These are phyloP conservation scores for Ispidina lecontei DNA, from an alignment of 2,797 vertebrate genomes.

Conservation along the genomic window DNA sequence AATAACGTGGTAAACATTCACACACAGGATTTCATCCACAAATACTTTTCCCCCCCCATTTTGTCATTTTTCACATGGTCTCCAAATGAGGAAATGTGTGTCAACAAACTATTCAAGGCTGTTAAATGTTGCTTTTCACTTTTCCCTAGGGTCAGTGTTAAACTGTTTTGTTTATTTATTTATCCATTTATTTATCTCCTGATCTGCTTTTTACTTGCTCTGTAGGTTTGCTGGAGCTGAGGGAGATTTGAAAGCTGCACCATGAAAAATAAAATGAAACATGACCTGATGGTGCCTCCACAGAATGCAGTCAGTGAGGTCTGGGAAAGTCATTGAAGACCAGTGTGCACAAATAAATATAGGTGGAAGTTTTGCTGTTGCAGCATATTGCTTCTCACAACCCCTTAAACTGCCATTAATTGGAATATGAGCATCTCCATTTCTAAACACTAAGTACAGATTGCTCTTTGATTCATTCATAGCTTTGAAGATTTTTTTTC, in stretches of 20 bases:
- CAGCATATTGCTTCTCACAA: neutral
- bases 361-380: neutral
- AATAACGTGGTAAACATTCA: neutral
- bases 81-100: neutral
- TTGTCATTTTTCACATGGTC: neutral
- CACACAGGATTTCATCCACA: neutral
- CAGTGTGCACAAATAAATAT: neutral
- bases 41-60: neutral
- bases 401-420: neutral
- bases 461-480: neutral
- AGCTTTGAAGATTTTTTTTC: neutral
- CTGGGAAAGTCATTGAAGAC: neutral
- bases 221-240: neutral
- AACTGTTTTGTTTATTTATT: neutral
- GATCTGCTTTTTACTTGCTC: neutral
- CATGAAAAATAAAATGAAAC: slow-evolving; percentile 27
- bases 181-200: neutral
- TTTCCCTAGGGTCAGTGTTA: neutral
- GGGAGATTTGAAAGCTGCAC: neutral
- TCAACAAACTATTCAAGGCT: neutral
- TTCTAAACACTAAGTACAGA: neutral
- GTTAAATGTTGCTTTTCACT: neutral
- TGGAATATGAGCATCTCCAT: neutral
- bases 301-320: neutral
- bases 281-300: neutral